Conservation (phyloP, 2,888 invertebrate species). For the Xanthorhoe spadicearia region DNA sequence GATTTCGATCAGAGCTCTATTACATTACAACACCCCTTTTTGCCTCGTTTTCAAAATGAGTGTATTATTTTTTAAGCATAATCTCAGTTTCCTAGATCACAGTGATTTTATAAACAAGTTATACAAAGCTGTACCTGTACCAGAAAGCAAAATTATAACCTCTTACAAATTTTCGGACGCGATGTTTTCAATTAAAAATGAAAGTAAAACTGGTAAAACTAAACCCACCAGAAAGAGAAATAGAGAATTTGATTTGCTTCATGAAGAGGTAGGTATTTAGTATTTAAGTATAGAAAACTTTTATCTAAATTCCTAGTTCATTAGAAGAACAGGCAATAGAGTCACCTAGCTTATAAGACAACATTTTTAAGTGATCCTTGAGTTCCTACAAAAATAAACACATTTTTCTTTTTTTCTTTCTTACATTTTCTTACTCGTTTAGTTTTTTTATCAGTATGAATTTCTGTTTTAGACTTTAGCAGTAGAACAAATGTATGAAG, state of each 20-base stretch:
- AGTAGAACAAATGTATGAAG: slow-evolving; percentile 57
- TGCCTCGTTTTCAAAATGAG: slow-evolving; percentile 39
- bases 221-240: slow-evolving; percentile 55
- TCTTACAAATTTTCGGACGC: slow-evolving; percentile 53
- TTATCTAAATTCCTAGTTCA: no score
- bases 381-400: no score
- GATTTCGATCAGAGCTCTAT: no score
- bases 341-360: no score
- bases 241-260: slow-evolving; percentile 44
- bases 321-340: no score
- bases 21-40: no score
- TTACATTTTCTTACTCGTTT: background rate
- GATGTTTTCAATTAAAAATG: slow-evolving; percentile 62
- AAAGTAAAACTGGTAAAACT: slow-evolving; percentile 42
- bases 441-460: background rate
- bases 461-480: slow-evolving; percentile 56
- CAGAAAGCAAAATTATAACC: slow-evolving; percentile 39
- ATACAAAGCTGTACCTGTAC: slow-evolving; percentile 59
- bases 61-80: slow-evolving; percentile 38
- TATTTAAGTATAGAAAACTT: no score
- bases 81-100: slow-evolving; percentile 62
- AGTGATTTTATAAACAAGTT: slow-evolving; percentile 55
- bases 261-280: slow-evolving; percentile 57
- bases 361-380: no score
- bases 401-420: no score